Conservation (phyloP, 1,140 invertebrate genomes). For the Brachionus plicatilis region DNA sequence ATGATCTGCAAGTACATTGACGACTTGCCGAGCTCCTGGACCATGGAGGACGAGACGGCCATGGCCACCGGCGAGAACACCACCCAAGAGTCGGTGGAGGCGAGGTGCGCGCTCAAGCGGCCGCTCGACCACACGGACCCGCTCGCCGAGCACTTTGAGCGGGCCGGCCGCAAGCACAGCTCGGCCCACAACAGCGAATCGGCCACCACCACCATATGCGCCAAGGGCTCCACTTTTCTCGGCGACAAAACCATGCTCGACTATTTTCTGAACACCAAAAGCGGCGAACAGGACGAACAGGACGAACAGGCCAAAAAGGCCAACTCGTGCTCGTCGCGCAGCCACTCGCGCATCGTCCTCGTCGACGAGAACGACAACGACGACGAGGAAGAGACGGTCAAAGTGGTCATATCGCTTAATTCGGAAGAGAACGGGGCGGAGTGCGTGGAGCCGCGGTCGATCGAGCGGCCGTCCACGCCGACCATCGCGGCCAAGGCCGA, state of each 20-base stretch:
- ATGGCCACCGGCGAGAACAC: not conserved
- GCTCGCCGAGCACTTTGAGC: not conserved
- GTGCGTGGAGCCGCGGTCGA: not conserved
- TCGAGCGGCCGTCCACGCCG: not conserved
- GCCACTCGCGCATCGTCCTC: conserved; percentile 12
- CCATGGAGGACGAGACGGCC: not conserved
- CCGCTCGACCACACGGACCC: not conserved
- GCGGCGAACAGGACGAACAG: not conserved
- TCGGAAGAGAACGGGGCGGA: not conserved
- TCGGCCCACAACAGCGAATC: not conserved
- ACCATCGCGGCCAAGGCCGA: not conserved
- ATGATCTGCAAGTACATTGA: conserved; percentile 39
- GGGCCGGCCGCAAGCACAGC: not conserved
- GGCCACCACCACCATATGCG: not conserved
- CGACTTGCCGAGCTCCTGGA: conserved; percentile 3
- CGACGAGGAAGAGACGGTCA: conserved; percentile 15
- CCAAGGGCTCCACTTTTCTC: not conserved
- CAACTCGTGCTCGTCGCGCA: not conserved
- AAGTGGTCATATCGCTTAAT: not conserved
- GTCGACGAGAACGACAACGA: conserved; percentile 35
- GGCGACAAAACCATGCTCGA: not conserved
- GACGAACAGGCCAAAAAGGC: conserved; percentile 12
- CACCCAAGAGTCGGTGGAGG: not conserved
- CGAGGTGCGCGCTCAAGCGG: not conserved
- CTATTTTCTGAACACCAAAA: not conserved